These are phyloP conservation scores for Corythoichthys haematopterus DNA, from an alignment of 2,113 vertebrate genomes.

Conservation along the genomic window DNA sequence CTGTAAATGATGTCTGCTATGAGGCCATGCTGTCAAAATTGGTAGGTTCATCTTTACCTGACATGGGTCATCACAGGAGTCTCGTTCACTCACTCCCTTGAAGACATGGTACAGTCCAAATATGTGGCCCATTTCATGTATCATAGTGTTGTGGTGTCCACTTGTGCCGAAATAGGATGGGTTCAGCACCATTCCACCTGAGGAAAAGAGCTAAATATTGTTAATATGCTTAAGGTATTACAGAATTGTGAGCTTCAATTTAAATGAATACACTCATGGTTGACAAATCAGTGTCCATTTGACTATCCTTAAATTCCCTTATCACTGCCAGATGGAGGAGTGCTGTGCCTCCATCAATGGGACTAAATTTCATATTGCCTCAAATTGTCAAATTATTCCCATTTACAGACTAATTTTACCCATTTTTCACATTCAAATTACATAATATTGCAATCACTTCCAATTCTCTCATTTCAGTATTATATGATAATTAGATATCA, in stretches of 20 bases:
- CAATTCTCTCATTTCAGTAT: no score
- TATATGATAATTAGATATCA: no score
- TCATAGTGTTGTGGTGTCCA: conserved; percentile 91
- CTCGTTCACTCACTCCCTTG: conserved; percentile 91
- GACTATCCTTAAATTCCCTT: not conserved
- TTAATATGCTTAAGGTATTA: not conserved
- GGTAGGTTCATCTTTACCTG: conserved; percentile 56
- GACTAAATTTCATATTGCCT: not conserved
- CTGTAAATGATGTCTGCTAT: not conserved
- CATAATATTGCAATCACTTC: no score
- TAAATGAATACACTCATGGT: not conserved
- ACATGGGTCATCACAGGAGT: conserved; percentile 95
- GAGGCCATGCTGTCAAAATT: not conserved
- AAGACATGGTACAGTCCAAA: conserved; percentile 97
- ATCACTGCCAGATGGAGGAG: not conserved
- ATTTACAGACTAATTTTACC: no score
- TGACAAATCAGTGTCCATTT: not conserved
- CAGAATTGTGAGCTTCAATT: not conserved
- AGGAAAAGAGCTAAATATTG: conserved; percentile 12
- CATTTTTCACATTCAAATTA: no score
- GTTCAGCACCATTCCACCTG: conserved; percentile 92
- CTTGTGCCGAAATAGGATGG: conserved; percentile 86
- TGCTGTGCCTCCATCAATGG: not conserved
- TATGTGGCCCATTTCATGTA: conserved; percentile 93
- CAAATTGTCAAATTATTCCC: not conserved